Conservation (phyloP, 2,113 vertebrate species). For the Brachyistius frenatus region DNA sequence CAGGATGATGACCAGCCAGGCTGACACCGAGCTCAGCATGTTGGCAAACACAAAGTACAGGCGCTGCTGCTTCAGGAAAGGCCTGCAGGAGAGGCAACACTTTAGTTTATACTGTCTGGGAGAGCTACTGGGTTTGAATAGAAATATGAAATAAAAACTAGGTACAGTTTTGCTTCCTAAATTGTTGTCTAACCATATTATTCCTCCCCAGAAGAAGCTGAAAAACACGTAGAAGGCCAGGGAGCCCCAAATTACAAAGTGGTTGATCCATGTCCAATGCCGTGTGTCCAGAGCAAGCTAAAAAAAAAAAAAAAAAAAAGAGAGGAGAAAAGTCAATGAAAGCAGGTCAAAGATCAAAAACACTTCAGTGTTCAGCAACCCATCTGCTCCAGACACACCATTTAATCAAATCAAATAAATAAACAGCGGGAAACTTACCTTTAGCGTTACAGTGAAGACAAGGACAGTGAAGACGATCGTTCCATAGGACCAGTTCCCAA, state of each 20-base stretch:
- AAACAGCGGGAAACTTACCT: constrained; percentile 82
- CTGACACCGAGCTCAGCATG: constrained; percentile 93
- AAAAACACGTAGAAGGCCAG: constrained; percentile 97
- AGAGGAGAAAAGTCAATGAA: constrained; percentile 8
- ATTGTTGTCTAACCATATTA: constrained; percentile 90
- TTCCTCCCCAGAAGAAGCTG: constrained; percentile 99
- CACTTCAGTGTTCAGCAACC: background rate
- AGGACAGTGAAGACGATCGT: constrained; percentile 96
- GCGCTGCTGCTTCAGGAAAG: constrained; percentile 95
- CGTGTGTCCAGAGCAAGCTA: constrained; percentile 96
- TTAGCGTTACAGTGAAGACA: constrained; percentile 97
- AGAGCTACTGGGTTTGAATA: background rate
- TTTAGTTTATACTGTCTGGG: constrained; percentile 12
- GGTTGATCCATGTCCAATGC: constrained; percentile 99
- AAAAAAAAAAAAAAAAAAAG: constrained; percentile 29
- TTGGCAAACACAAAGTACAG: constrained; percentile 98
- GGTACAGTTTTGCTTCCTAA: background rate
- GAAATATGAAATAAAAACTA: background rate
- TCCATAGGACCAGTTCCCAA: constrained; percentile 97
- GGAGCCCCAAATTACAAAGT: constrained; percentile 99
- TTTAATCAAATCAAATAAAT: background rate
- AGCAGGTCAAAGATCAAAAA: background rate
- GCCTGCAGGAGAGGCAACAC: constrained; percentile 84
- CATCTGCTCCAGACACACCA: background rate
- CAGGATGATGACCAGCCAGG: constrained; percentile 95